A percentile compares a stretch with the other conserved stretches of the same genome.
Evolutionary conservation across 2,797 vertebrate species (phyloP).

Genomic region (Leucoraja ocellata): DNA sequence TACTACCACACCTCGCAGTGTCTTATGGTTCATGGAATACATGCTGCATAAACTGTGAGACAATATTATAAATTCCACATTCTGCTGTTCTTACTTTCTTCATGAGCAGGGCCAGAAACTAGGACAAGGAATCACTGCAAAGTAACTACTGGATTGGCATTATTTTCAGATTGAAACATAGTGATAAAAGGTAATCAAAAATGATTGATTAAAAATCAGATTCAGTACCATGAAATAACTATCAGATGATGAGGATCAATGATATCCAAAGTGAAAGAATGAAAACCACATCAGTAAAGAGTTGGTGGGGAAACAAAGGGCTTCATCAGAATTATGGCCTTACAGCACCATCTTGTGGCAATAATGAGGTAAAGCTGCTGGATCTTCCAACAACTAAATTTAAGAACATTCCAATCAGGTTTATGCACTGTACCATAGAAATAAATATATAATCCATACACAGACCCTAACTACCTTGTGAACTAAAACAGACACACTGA

Average conservation of each 20-base stretch:
- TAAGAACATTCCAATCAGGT: not conserved
- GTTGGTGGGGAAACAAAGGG: not conserved
- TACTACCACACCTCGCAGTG: not conserved
- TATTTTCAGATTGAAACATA: not conserved
- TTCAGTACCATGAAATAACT: too few species aligned
- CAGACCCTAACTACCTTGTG: too few species aligned
- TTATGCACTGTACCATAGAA: too few species aligned
- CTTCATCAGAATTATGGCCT: not conserved
- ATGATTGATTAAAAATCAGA: not conserved
- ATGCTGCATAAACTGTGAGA: not conserved
- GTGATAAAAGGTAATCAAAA: not conserved
- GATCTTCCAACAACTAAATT: not conserved
- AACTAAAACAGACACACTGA: not conserved
- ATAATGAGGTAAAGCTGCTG: not conserved
- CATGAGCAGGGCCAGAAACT: not conserved
- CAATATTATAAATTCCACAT: not conserved
- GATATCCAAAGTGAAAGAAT: not conserved
- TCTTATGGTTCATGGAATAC: not conserved
- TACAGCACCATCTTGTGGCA: slow-evolving; percentile 26
- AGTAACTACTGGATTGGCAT: not conserved
- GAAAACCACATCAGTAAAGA: not conserved
- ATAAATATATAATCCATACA: not conserved
- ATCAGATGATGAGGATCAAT: not conserved
- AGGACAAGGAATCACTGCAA: not conserved
- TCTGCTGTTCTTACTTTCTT: not conserved